Evolutionary conservation across 2,113 vertebrate genomes (phyloP), one percentile per base, ranked within the genome.

Genomic region (Athene noctua): DNA sequence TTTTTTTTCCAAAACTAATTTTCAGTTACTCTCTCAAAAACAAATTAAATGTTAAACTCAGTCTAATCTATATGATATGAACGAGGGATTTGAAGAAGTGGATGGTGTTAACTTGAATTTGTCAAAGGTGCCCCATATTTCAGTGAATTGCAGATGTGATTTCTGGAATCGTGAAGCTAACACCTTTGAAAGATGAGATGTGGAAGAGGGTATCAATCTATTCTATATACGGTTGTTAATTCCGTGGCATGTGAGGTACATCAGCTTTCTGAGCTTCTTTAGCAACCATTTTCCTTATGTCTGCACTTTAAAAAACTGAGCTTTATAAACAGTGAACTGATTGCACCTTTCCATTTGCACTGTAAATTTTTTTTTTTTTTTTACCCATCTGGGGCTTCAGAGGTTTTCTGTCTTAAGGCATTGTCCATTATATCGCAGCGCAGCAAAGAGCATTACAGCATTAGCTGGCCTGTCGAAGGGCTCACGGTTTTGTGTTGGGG

Each of bases 341-440:
- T 22, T 46, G 46, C 5, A 0, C 36, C 10, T 59, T 57, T 6
- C 55, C 40, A 0, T 75, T 68, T 9, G 46, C 16, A 2, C n/a
- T 2, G 16, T 23, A 1, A 18, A n/a, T n/a, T n/a, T 32, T 67
- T 20, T 22, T 30, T 36, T 20, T 38, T 19, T 15, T 7, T 26
- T 59, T 38, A 25, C 29, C 52, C 5, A 3, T 15, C 17, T 6
- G 10, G 30, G n/a, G 6, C 51, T 44, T 26, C 42, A 5, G 2
- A 44, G 51, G 25, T 42, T 46, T 13, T 54, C 15, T 75, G 30
- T 49, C 23, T 40, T 6, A 5, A 1, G 40, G 47, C 38, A 0
- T 3, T 1, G 52, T 5, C 2, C 5, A 0, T 46, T 16, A 1
- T 6, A 15, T 26, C 10, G 2, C 26, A 6, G 80, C 0, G 0